These are phyloP conservation scores for Setophaga coronata DNA, from an alignment of 2,113 vertebrate species.

Conservation along the genomic window DNA sequence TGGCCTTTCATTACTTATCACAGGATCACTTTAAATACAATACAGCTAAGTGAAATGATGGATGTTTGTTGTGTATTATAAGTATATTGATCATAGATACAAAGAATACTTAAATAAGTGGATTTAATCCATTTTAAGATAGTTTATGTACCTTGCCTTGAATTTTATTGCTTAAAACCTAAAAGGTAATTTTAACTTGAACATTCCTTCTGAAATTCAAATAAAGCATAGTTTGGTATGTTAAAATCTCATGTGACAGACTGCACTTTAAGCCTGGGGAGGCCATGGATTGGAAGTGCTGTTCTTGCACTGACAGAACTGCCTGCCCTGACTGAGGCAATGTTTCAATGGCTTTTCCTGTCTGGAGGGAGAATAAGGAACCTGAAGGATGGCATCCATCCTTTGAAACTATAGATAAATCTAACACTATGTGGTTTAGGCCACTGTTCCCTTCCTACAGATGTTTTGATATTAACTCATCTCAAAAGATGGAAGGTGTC, in stretches of 20 bases:
- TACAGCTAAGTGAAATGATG: neutral
- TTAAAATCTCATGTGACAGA: neutral
- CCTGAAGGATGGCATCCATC: neutral
- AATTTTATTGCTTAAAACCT: conserved; percentile 26
- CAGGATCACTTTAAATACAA: neutral
- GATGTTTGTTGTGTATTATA: neutral
- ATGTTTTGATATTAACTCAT: neutral
- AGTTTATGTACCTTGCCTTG: conserved; percentile 39
- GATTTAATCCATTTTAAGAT: conserved; percentile 30
- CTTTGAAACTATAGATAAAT: neutral
- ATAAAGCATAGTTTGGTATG: conserved; percentile 14
- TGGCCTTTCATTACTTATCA: conserved; percentile 21
- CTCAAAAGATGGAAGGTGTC: neutral
- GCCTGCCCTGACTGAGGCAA: neutral
- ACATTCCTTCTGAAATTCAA: conserved; percentile 56
- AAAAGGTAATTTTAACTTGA: conserved; percentile 32
- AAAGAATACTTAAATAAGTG: neutral
- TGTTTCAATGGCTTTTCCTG: neutral
- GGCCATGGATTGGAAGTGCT: neutral
- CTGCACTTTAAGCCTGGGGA: conserved; percentile 55
- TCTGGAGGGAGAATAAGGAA: neutral
- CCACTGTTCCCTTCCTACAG: neutral
- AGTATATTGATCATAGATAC: neutral
- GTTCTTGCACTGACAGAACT: conserved; percentile 20
- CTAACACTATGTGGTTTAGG: neutral